Conservation (phyloP, 2,888 invertebrate species). For the Iphiclides podalirius region DNA sequence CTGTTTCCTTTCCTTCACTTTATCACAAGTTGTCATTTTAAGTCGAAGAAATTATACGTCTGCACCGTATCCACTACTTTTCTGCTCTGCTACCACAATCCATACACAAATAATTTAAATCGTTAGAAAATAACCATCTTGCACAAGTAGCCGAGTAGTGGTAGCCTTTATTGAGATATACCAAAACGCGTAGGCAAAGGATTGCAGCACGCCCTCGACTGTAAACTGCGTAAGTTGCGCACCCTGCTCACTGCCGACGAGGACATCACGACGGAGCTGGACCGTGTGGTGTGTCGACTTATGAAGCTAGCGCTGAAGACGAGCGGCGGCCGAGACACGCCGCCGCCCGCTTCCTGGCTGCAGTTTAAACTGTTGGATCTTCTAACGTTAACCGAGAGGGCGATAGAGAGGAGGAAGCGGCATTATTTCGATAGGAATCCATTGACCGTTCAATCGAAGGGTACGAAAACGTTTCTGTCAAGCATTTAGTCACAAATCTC, state of each 20-base stretch:
- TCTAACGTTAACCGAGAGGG: constrained; percentile 60
- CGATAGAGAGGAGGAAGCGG: constrained; percentile 52
- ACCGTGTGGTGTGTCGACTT: constrained; percentile 58
- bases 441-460: constrained; percentile 36
- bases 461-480: too few relatives aligned
- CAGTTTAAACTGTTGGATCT: constrained; percentile 63
- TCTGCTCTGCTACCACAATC: too few relatives aligned
- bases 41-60: too few relatives aligned
- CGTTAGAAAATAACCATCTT: too few relatives aligned
- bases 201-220: constrained; percentile 56
- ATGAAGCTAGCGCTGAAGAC: constrained; percentile 58
- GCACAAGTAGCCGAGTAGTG: too few relatives aligned
- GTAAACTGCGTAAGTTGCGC: constrained; percentile 56
- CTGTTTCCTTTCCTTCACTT: too few relatives aligned
- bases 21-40: too few relatives aligned
- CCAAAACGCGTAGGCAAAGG: constrained; percentile 46
- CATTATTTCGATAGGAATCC: constrained; percentile 43
- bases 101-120: too few relatives aligned
- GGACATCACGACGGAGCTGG: constrained; percentile 58
- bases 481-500: too few relatives aligned
- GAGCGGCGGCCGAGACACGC: constrained; percentile 39
- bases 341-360: constrained; percentile 59
- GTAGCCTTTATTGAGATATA: too few relatives aligned
- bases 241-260: constrained; percentile 54
- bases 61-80: too few relatives aligned